A percentile compares a stretch with the other conserved stretches of the same genome.
These are phyloP conservation scores for Halictus ligatus DNA, from an alignment of 2,888 invertebrate species.

Conservation along the genomic window DNA sequence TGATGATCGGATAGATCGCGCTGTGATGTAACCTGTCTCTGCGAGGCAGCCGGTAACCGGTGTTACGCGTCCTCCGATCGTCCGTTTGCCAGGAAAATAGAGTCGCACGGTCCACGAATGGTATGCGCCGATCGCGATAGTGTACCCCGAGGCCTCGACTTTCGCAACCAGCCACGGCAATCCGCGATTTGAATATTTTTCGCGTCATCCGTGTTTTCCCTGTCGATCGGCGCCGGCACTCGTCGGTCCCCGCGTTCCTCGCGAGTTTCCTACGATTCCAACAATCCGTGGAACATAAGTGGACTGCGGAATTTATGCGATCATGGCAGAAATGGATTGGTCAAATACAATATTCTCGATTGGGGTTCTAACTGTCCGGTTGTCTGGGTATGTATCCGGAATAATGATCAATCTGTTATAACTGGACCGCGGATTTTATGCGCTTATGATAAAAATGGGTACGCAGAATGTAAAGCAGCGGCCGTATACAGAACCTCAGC, in stretches of 20 bases:
- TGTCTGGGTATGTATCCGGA: no score
- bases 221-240: not conserved
- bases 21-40: slow-evolving; percentile 40
- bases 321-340: not conserved
- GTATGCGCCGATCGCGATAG: slow-evolving; percentile 16
- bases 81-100: slow-evolving; percentile 27
- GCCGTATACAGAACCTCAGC: no score
- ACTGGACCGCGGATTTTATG: not conserved
- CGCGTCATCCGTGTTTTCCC: not conserved
- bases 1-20: slow-evolving; percentile 36
- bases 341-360: no score
- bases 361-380: no score
- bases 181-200: slow-evolving; percentile 5
- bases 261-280: not conserved
- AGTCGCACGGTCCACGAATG: slow-evolving; percentile 24
- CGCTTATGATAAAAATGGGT: not conserved
- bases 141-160: not conserved
- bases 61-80: slow-evolving; percentile 23
- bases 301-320: not conserved
- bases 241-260: not conserved
- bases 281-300: no score
- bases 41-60: slow-evolving; percentile 4
- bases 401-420: no score
- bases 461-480: no score
- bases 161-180: slow-evolving; percentile 6